phyloP scores from a whole-genome alignment of 2,888 invertebrate species.

The Iphiclides podalirius region DNA sequence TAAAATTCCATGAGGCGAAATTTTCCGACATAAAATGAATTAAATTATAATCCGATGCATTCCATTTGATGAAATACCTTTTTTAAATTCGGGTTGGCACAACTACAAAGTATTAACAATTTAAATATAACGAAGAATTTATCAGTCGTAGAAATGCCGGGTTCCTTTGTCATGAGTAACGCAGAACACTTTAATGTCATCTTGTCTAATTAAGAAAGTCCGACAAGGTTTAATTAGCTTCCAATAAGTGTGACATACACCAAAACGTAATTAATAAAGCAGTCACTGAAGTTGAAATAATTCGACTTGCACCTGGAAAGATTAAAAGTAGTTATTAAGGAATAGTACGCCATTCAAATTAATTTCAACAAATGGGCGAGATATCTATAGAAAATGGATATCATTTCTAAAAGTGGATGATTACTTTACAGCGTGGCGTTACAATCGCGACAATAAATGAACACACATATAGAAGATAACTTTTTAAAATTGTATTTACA shows the following conservation, averaged over 20 bases:
- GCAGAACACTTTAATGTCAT: slow-evolving; percentile 29
- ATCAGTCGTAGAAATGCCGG: slow-evolving; percentile 56
- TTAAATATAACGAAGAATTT: slow-evolving; percentile 59
- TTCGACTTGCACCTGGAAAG: slow-evolving; percentile 18
- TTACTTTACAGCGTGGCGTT: too few relatives aligned
- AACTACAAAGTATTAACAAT: slow-evolving; percentile 70
- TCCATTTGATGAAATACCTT: slow-evolving; percentile 73
- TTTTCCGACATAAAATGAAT: neutral
- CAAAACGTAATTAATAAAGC: slow-evolving; percentile 3
- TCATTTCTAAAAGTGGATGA: too few relatives aligned
- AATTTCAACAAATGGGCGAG: too few relatives aligned
- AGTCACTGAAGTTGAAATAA: neutral
- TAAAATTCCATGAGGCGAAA: neutral
- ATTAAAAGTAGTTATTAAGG: too few relatives aligned
- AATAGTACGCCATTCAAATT: too few relatives aligned
- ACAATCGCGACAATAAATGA: too few relatives aligned
- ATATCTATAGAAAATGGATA: too few relatives aligned
- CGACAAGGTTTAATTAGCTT: slow-evolving; percentile 1
- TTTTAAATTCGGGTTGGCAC: slow-evolving; percentile 78
- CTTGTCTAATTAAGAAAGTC: slow-evolving; percentile 9
- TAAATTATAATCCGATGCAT: slow-evolving; percentile 36
- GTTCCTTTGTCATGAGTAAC: slow-evolving; percentile 27
- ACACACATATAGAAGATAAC: too few relatives aligned
- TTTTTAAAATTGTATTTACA: too few relatives aligned
- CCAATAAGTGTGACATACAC: slow-evolving; percentile 3